Percentiles rank a stretch among this genome's conserved stretches.
Evolutionary conservation across 2,113 vertebrate species (phyloP).

Genomic region (Clarias gariepinus): DNA sequence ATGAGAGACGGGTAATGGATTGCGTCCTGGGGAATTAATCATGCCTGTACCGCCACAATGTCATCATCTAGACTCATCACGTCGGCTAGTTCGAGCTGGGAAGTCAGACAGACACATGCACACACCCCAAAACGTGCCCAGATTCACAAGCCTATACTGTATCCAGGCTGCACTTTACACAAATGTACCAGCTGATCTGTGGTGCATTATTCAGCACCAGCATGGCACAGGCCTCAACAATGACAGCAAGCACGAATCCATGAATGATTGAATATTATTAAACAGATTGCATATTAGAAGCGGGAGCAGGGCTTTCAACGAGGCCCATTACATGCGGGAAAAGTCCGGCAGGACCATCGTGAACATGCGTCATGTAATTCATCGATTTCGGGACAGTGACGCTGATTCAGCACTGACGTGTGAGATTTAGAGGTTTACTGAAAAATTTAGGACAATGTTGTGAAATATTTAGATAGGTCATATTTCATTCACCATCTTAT

Average conservation of each 20-base stretch:
- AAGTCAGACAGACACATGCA: background rate
- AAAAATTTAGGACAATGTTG: slow-evolving; percentile 2
- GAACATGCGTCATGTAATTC: background rate
- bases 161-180: slow-evolving; percentile 15
- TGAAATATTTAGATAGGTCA: background rate
- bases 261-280: slow-evolving; percentile 33
- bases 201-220: slow-evolving; percentile 34
- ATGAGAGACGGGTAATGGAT: background rate
- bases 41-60: background rate
- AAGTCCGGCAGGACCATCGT: slow-evolving; percentile 19
- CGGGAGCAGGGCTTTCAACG: background rate
- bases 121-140: background rate
- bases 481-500: background rate
- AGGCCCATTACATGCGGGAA: background rate
- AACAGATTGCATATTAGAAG: slow-evolving; percentile 29
- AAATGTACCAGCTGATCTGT: slow-evolving; percentile 24
- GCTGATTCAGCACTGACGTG: slow-evolving; percentile 15
- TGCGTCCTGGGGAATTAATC: slow-evolving; percentile 12
- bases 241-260: slow-evolving; percentile 15
- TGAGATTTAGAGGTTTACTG: background rate
- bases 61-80: slow-evolving; percentile 27
- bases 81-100: background rate
- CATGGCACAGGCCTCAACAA: slow-evolving; percentile 9
- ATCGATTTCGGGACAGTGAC: background rate
- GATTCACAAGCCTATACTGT: background rate